A percentile compares a stretch with the other conserved stretches of the same genome.
Conservation (phyloP, 2,888 invertebrate species). For the Drymonia ruficornis region DNA sequence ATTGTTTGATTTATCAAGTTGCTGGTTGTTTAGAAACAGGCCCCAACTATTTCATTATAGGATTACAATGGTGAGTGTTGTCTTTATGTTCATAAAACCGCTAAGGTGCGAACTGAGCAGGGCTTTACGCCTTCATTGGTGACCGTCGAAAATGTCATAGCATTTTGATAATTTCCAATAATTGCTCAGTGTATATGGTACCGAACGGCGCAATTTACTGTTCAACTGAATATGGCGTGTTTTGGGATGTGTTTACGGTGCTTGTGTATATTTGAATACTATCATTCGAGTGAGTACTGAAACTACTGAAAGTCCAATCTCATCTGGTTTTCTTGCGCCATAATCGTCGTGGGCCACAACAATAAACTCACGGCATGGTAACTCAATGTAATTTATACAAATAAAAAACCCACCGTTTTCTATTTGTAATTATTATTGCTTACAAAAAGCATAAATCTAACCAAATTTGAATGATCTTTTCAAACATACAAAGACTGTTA, state of each 20-base stretch:
- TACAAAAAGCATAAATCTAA: too few relatives aligned
- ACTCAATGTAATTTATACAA: too few relatives aligned
- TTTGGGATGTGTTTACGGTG: neutral
- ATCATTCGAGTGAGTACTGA: neutral
- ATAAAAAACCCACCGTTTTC: too few relatives aligned
- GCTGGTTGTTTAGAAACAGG: constrained; percentile 36
- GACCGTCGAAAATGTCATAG: constrained; percentile 2
- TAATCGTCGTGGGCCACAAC: neutral
- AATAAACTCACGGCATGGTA: too few relatives aligned
- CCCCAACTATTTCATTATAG: constrained; percentile 38
- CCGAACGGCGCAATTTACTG: neutral
- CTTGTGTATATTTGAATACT: neutral
- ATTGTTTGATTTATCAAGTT: constrained; percentile 47
- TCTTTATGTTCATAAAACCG: constrained; percentile 16
- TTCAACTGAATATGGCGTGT: neutral
- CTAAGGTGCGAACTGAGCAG: constrained; percentile 21
- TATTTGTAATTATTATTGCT: too few relatives aligned
- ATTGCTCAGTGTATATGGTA: neutral
- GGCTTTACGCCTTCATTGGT: constrained; percentile 41
- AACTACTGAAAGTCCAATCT: neutral
- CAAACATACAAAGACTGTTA: neutral
- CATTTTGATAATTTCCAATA: neutral
- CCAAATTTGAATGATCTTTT: neutral
- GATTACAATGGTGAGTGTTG: constrained; percentile 62
- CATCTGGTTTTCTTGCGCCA: neutral